Base-by-base conservation (phyloP, 2,797 vertebrate species). In the Coendou prehensilis region DNA sequence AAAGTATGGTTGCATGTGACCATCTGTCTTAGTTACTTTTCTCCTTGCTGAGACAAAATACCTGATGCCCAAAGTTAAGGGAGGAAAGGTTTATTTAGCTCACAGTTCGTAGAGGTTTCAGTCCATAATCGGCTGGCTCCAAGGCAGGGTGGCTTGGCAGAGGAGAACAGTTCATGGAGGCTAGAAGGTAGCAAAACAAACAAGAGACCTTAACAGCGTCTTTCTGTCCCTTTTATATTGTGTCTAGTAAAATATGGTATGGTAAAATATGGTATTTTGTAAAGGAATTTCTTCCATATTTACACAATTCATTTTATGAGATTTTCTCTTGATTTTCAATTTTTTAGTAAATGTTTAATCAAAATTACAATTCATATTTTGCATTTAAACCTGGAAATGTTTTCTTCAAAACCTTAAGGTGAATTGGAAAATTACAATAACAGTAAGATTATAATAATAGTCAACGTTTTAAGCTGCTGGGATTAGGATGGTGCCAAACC, bases 181-280 rank as follows among this genome's bases (percentile, higher is more conserved):
- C 64, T 33, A 69, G 33, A 69, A 69, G 64, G 18, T 37, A n/a
- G 64, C 64, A 69, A 20, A 37, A 69, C 33, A 69, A 69, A 69
- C 33, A 64, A 33, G 64, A n/a, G 33, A 69, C 33, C 15, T n/a
- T n/a, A 69, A 18, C 56, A 37, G 15, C 64, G 37, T n/a, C 64
- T n/a, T 69, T n/a, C 6, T 69, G 59, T 15, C 64, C 15, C 64
- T n/a, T 30, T n/a, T n/a, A 37, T 69, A 69, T n/a, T 69, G 15
- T 69, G n/a, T n/a, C 2, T 69, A 69, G 64, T 41, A 41, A 41
- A 41, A 41, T 41, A 41, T 41, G 37, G 37, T 41, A 33, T 86
- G 54, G 59, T 89, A 94, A 96, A 92, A 50, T 86, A 18, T 0
- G 26, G 18, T 73, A 64, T 67, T 96, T 96, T 87, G n/a, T 86